Percentiles rank a stretch among this genome's conserved stretches.
These are phyloP conservation scores for Lepetodrilus schrolli DNA, from an alignment of 2,888 invertebrate genomes.

Conservation along the genomic window DNA sequence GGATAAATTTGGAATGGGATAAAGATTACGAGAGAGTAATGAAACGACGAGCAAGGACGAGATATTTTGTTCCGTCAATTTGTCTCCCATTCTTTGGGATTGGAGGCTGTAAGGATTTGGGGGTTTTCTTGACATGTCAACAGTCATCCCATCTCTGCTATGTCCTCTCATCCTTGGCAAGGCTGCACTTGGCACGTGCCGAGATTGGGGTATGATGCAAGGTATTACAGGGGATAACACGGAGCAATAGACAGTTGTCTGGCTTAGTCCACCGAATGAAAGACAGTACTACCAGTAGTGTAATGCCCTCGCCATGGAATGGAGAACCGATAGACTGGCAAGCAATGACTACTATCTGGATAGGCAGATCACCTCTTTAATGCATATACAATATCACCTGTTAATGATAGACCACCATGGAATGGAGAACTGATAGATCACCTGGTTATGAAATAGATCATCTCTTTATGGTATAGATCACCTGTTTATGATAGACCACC, in stretches of 20 bases:
- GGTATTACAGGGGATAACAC: background rate
- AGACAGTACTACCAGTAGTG: no score
- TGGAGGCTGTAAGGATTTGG: background rate
- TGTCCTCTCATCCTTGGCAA: background rate
- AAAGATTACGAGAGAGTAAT: constrained; percentile 7
- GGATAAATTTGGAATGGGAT: constrained; percentile 21
- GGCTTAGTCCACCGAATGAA: background rate
- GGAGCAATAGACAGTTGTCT: background rate
- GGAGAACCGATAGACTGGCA: no score
- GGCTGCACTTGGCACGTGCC: background rate
- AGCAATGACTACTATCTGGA: no score
- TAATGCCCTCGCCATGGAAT: no score
- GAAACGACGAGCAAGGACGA: constrained; percentile 11
- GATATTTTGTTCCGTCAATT: constrained; percentile 2
- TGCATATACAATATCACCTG: no score
- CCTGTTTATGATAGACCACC: no score
- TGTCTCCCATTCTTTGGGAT: background rate
- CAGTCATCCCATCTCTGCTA: background rate
- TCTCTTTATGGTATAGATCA: no score
- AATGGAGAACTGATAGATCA: no score
- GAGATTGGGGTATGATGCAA: background rate
- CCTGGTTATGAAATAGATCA: no score
- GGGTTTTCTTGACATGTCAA: background rate
- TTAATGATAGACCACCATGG: no score
- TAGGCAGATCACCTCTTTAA: no score